Conservation (phyloP, 2,888 invertebrate species). For the Euproctis similis region DNA sequence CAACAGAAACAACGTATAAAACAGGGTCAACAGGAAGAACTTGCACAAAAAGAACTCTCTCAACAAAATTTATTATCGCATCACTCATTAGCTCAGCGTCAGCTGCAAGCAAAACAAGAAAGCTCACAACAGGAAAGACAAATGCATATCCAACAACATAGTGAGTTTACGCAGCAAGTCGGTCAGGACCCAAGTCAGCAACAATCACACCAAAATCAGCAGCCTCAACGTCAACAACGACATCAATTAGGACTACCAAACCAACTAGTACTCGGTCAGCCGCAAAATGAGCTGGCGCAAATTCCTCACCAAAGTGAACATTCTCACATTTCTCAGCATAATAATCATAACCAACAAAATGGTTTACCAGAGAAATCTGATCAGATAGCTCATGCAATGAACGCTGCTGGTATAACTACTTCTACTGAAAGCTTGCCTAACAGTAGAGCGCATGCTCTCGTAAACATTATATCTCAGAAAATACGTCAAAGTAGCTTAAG, state of each 20-base stretch:
- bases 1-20: constrained; percentile 3
- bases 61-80: constrained; percentile 5
- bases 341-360: constrained; percentile 29
- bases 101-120: constrained; percentile 5
- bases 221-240: neutral
- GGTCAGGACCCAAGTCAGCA: neutral
- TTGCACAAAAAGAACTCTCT: neutral
- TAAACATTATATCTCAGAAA: constrained; percentile 72
- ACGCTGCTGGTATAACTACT: constrained; percentile 59
- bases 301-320: constrained; percentile 2
- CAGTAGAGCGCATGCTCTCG: constrained; percentile 53
- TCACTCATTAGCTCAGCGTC: constrained; percentile 7
- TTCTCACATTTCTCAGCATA: constrained; percentile 1
- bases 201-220: neutral
- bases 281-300: constrained; percentile 1
- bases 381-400: constrained; percentile 67
- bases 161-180: neutral
- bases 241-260: neutral
- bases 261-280: neutral
- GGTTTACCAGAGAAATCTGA: constrained; percentile 46
- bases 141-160: constrained; percentile 7
- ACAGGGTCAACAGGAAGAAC: constrained; percentile 6
- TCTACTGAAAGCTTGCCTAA: constrained; percentile 32
- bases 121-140: constrained; percentile 5
- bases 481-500: constrained; percentile 44